These are phyloP conservation scores for Stenoptilia bipunctidactyla DNA, from an alignment of 2,888 invertebrate genomes.

Conservation along the genomic window DNA sequence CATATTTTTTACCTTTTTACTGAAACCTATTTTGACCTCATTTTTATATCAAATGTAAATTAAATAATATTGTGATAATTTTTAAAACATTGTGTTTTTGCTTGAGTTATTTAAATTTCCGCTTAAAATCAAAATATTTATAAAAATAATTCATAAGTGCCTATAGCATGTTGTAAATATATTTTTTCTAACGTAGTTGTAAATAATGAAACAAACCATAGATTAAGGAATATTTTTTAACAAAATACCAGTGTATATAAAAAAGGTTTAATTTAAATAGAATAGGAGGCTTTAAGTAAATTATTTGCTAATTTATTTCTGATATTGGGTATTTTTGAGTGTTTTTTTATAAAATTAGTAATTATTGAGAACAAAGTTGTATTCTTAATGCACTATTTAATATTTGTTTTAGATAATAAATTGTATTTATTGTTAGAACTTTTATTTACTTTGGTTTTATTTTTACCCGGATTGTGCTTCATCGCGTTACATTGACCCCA, in stretches of 20 bases:
- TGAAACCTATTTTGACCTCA: slow-evolving; percentile 4
- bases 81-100: slow-evolving; percentile 10
- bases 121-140: slow-evolving; percentile 24
- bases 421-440: slow-evolving; percentile 57
- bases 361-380: slow-evolving; percentile 20
- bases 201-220: slow-evolving; percentile 5
- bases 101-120: slow-evolving; percentile 20
- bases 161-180: slow-evolving; percentile 20
- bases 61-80: slow-evolving; percentile 11
- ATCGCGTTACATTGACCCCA: no score
- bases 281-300: slow-evolving; percentile 21
- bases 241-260: background rate
- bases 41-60: background rate
- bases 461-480: no score
- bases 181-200: slow-evolving; percentile 9
- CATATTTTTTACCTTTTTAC: slow-evolving; percentile 1
- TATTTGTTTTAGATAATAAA: slow-evolving; percentile 46
- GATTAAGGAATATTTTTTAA: background rate
- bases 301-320: slow-evolving; percentile 39
- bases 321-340: slow-evolving; percentile 14
- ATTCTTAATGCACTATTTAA: slow-evolving; percentile 48
- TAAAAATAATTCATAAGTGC: slow-evolving; percentile 36
- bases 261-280: slow-evolving; percentile 30
- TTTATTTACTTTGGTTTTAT: slow-evolving; percentile 20
- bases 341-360: slow-evolving; percentile 14